These are phyloP conservation scores for Ceyx erithaca DNA, from an alignment of 2,797 vertebrate species.

Conservation along the genomic window DNA sequence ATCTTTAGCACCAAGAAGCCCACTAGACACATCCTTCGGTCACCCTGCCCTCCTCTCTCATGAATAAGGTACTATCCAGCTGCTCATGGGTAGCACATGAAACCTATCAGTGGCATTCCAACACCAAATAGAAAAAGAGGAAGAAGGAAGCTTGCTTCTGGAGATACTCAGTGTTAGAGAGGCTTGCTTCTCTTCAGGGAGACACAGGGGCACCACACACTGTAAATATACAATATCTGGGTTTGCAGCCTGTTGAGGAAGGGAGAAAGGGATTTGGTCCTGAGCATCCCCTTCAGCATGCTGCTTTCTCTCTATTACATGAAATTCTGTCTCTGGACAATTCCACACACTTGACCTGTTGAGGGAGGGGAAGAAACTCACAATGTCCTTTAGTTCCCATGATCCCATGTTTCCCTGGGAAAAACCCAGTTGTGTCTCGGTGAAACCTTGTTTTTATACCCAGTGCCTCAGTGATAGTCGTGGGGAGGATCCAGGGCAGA, in stretches of 20 bases:
- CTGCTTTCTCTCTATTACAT: neutral
- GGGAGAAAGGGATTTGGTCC: neutral
- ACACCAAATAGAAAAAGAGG: constrained; percentile 9
- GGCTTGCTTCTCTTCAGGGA: constrained; percentile 8
- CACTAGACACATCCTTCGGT: neutral
- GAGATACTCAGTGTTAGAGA: constrained; percentile 25
- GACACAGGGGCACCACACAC: neutral
- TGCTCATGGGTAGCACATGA: neutral
- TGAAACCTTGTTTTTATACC: neutral
- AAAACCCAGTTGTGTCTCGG: neutral
- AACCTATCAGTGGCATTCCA: neutral
- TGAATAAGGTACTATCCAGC: neutral
- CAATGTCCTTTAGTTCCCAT: neutral
- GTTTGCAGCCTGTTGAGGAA: constrained; percentile 19
- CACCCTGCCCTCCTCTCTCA: neutral
- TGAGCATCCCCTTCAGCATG: neutral
- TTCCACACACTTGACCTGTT: neutral
- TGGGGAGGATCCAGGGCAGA: neutral
- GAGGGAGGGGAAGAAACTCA: neutral
- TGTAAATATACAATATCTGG: neutral
- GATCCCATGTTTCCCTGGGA: neutral
- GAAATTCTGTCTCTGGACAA: neutral
- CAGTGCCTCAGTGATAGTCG: neutral
- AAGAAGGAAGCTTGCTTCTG: constrained; percentile 18
- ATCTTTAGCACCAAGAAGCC: constrained; percentile 70